Base-by-base conservation (phyloP, 2,113 vertebrate genomes). In the Phycodurus eques region DNA sequence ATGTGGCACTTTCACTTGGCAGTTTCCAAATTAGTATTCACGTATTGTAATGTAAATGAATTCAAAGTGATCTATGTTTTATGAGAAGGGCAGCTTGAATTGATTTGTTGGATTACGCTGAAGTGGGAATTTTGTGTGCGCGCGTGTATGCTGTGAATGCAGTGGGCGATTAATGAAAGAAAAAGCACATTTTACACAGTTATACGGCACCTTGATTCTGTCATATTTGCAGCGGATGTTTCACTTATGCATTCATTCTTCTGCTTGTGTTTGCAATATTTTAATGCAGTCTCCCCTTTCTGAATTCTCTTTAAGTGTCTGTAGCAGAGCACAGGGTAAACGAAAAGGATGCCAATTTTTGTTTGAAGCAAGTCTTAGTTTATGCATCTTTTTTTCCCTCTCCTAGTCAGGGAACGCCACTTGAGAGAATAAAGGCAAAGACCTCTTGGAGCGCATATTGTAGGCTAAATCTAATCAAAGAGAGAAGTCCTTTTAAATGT, bases 401-500 rank as follows among this genome's bases (percentile, higher is more conserved):
- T 69, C 62, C 77, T 62, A 67, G 75, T 76, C 46, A 43, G 64
- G 60, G 72, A 57, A 65, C 31, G 13, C 72, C 15, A 43, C 80
- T 87, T 71, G 51, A 72, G 61, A 80, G 78, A 84, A 85, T 78
- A 74, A 80, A 86, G 81, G 73, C 68, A 72, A 67, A 72, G 75
- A 83, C 80, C 74, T 80, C 67, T 56, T 73, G 73, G 67, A 77
- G 74, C 64, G 78, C 85, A 78, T 85, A 89, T 86, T 88, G 81
- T 77, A 69, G 72, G 73, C 74, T 69, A 85, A 91, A 92, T 91
- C 89, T 89, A 91, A 93, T 93, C 89, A 91, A 79, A 87, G 79
- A 74, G 68, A 85, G 83, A 90, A 91, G 81, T 88, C 90, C 88
- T 91, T 91, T 91, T 90, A 89, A 92, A 92, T 91, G 92, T 89